These are phyloP conservation scores for Actenoides hombroni DNA, from an alignment of 2,113 vertebrate species.

Conservation along the genomic window DNA sequence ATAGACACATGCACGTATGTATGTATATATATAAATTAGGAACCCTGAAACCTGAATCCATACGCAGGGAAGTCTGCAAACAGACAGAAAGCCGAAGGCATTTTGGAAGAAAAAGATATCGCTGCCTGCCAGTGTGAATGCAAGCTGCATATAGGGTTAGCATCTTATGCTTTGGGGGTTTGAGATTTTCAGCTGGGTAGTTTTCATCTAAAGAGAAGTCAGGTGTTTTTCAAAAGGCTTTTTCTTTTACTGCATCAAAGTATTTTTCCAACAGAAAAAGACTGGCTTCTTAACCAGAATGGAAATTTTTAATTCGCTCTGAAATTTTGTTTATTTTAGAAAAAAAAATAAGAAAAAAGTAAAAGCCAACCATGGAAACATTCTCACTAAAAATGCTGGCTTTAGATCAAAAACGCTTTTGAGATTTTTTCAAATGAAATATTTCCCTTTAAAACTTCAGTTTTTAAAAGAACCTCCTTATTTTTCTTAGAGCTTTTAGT, in stretches of 20 bases:
- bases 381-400: constrained; percentile 11
- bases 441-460: neutral
- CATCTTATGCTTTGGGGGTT: neutral
- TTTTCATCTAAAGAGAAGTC: constrained; percentile 40
- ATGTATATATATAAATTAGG: neutral
- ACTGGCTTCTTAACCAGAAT: neutral
- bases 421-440: constrained; percentile 43
- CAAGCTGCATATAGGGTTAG: neutral
- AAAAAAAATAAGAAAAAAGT: neutral
- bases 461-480: neutral
- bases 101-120: constrained; percentile 18
- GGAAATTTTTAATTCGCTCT: constrained; percentile 51
- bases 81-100: constrained; percentile 10
- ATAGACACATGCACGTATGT: neutral
- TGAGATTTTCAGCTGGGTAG: constrained; percentile 26
- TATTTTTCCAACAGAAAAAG: constrained; percentile 35
- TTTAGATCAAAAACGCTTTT: neutral
- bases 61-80: neutral
- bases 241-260: neutral
- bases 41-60: constrained; percentile 19
- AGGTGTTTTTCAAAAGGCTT: constrained; percentile 26
- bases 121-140: neutral
- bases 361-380: constrained; percentile 1
- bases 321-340: constrained; percentile 40
- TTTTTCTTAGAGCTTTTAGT: neutral